Percentiles rank a stretch among this genome's conserved stretches.
Conservation (phyloP, 2,113 vertebrate species). For the Phycodurus eques region DNA sequence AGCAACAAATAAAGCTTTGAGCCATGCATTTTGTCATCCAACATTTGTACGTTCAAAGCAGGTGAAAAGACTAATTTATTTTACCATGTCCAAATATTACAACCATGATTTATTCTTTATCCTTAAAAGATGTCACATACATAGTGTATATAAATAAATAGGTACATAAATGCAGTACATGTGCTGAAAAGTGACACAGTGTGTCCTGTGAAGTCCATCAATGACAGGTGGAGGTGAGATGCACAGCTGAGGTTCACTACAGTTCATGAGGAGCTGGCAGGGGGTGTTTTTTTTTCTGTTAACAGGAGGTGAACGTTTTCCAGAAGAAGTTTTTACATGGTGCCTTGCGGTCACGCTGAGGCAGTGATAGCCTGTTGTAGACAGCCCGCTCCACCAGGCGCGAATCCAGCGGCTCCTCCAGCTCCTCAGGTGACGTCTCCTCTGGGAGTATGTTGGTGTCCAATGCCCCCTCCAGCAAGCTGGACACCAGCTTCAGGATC, state of each 20-base stretch:
- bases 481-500: conserved; percentile 81
- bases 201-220: conserved; percentile 69
- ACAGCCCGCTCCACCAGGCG: conserved; percentile 76
- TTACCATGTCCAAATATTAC: conserved; percentile 53
- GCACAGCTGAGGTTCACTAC: conserved; percentile 69
- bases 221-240: conserved; percentile 62
- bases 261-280: conserved; percentile 66
- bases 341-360: conserved; percentile 84
- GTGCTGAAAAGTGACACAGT: conserved; percentile 42
- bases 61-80: conserved; percentile 16
- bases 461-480: conserved; percentile 73
- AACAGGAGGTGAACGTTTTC: conserved; percentile 91
- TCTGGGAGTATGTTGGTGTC: conserved; percentile 66
- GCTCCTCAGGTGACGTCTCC: conserved; percentile 50
- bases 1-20: conserved; percentile 10
- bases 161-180: conserved; percentile 56
- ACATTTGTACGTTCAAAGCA: not conserved
- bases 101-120: conserved; percentile 81
- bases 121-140: conserved; percentile 47
- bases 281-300: conserved; percentile 50
- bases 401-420: conserved; percentile 73
- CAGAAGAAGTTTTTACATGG: conserved; percentile 93
- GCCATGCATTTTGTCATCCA: conserved; percentile 4
- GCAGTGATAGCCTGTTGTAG: conserved; percentile 76
- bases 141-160: conserved; percentile 69